A percentile compares a stretch with the other conserved stretches of the same genome.
Evolutionary conservation across 2,888 invertebrate genomes (phyloP).

Genomic region (Rhabditoides inermis): DNA sequence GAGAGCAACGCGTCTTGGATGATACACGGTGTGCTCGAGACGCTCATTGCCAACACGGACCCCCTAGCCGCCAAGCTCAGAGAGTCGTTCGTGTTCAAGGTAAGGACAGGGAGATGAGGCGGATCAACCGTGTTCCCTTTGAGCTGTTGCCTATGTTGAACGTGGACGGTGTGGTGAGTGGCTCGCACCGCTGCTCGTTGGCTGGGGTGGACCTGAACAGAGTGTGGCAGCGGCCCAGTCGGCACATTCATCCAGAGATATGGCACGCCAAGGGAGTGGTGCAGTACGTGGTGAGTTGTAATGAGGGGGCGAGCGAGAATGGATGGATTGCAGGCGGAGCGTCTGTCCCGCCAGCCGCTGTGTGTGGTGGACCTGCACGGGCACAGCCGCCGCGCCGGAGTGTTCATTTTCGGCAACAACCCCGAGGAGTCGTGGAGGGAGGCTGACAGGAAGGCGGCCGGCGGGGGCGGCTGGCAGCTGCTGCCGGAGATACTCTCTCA

Average conservation of each 20-base stretch:
- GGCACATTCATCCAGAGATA: conserved; percentile 83
- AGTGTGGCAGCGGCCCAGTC: conserved; percentile 76
- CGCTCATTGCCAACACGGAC: conserved; percentile 13
- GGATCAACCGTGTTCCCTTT: no score
- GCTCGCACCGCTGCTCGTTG: conserved; percentile 58
- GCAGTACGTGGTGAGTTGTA: conserved; percentile 51
- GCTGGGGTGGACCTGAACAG: conserved; percentile 82
- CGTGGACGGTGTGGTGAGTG: conserved; percentile 70
- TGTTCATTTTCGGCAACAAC: conserved; percentile 88
- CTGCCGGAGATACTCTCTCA: conserved; percentile 18
- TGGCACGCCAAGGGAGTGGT: conserved; percentile 71
- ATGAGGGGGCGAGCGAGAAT: neutral
- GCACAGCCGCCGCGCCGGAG: conserved; percentile 71
- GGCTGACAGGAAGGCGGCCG: no score
- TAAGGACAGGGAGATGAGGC: no score
- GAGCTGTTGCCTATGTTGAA: conserved; percentile 85
- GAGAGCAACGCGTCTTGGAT: conserved; percentile 82
- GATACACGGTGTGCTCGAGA: conserved; percentile 64
- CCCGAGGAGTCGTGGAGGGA: conserved; percentile 50
- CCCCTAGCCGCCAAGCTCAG: conserved; percentile 60
- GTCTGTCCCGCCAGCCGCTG: conserved; percentile 31
- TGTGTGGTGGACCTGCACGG: conserved; percentile 86
- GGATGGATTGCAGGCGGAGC: conserved; percentile 23
- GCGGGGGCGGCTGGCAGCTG: no score
- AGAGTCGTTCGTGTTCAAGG: conserved; percentile 71